Percentiles rank a stretch among this genome's conserved stretches.
Conservation (phyloP, 2,888 invertebrate genomes). For the Mythimna vitellina region DNA sequence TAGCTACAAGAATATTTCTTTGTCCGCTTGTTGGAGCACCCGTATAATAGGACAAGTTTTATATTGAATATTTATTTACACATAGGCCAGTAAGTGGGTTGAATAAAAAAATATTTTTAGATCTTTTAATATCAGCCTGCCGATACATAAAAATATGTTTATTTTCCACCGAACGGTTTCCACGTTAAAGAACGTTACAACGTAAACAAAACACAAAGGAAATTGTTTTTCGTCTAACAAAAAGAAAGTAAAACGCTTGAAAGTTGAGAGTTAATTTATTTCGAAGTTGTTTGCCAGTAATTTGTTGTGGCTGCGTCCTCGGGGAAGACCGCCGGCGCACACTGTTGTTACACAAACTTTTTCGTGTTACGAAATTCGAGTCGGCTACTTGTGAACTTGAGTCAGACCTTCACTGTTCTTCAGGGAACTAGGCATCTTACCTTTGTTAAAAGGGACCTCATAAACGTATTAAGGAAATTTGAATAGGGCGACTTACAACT, state of each 20-base stretch:
- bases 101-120: conserved; percentile 35
- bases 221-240: conserved; percentile 85
- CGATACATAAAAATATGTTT: conserved; percentile 67
- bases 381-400: conserved; percentile 78
- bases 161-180: conserved; percentile 70
- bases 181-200: conserved; percentile 72
- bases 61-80: conserved; percentile 25
- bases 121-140: conserved; percentile 42
- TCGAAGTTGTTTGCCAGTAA: conserved; percentile 89
- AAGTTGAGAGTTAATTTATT: conserved; percentile 90
- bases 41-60: conserved; percentile 5
- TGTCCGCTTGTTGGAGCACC: conserved; percentile 1
- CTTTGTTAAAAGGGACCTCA: conserved; percentile 50
- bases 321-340: conserved; percentile 81
- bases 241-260: conserved; percentile 88
- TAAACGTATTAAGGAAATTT: conserved; percentile 59
- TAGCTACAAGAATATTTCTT: background rate
- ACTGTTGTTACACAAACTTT: conserved; percentile 83
- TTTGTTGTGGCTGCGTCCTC: conserved; percentile 87
- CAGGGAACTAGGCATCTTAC: conserved; percentile 61
- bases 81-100: conserved; percentile 6
- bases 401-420: conserved; percentile 70
- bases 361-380: conserved; percentile 83
- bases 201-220: conserved; percentile 84
- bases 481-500: conserved; percentile 34